Conservation (phyloP, 2,888 invertebrate genomes). For the Drosophila prolongata region DNA sequence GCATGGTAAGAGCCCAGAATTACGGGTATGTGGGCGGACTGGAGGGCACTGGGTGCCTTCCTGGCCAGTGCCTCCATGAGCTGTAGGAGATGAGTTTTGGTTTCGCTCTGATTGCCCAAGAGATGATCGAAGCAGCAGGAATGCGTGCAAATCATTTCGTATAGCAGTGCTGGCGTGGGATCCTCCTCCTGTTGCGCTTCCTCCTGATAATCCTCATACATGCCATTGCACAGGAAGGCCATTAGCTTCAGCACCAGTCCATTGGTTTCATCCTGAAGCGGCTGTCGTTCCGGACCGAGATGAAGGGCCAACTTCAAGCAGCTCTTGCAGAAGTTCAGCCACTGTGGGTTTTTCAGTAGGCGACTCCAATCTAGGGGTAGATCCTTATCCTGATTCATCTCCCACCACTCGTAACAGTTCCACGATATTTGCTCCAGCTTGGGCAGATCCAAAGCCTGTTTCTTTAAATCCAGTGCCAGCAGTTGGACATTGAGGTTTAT, state of each 20-base stretch:
- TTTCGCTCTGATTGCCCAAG: constrained; percentile 85
- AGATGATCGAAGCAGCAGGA: constrained; percentile 91
- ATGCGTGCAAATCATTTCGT: constrained; percentile 91
- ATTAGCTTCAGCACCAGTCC: constrained; percentile 86
- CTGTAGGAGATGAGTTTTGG: constrained; percentile 88
- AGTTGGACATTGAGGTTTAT: constrained; percentile 86
- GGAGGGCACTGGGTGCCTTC: constrained; percentile 87
- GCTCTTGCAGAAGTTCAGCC: constrained; percentile 87
- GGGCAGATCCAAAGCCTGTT: constrained; percentile 85
- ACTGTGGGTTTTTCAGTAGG: constrained; percentile 84
- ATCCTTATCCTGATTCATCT: not conserved
- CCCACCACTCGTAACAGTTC: constrained; percentile 81
- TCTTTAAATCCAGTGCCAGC: constrained; percentile 83
- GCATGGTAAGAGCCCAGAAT: constrained; percentile 92
- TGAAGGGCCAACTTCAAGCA: constrained; percentile 89
- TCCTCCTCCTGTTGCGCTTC: constrained; percentile 34
- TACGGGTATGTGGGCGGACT: constrained; percentile 89
- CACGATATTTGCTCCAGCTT: constrained; percentile 83
- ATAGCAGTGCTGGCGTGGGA: constrained; percentile 84
- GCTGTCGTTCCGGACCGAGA: constrained; percentile 77
- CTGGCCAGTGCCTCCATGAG: constrained; percentile 88
- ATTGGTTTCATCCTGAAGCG: constrained; percentile 76
- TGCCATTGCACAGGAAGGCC: constrained; percentile 86
- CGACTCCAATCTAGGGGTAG: constrained; percentile 65
- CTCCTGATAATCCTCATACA: constrained; percentile 85